phyloP scores from a whole-genome alignment of 2,888 invertebrate genomes.

The Ommatoiulus sabulosus region DNA sequence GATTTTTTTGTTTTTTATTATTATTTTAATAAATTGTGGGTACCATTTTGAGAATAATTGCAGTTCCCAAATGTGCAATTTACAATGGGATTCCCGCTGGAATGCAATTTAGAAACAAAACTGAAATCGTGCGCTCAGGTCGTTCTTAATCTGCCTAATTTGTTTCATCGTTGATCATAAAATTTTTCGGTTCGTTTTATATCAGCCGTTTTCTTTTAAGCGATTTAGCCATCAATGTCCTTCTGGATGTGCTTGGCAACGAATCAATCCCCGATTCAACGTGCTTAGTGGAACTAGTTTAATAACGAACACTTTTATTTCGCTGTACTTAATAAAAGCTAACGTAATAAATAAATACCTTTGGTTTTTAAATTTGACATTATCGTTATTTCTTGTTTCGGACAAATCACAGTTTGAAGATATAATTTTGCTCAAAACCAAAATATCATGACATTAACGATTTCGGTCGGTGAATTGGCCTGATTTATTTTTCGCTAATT shows the following conservation, averaged over 20 bases:
- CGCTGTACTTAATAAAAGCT: neutral
- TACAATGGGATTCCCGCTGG: neutral
- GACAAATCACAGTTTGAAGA: no score
- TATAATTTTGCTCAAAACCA: no score
- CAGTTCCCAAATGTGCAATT: neutral
- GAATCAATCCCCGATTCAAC: neutral
- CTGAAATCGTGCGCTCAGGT: neutral
- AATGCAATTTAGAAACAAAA: neutral
- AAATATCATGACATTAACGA: no score
- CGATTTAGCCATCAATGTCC: neutral
- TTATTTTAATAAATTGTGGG: neutral
- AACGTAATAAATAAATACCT: neutral
- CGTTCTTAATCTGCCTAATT: neutral
- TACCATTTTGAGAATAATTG: constrained; percentile 8
- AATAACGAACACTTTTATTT: neutral
- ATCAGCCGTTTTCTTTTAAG: neutral
- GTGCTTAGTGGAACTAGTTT: neutral
- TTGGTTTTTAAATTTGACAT: neutral
- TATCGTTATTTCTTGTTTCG: no score
- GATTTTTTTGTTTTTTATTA: neutral
- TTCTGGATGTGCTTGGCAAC: neutral
- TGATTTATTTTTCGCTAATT: neutral
- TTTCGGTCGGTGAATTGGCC: neutral
- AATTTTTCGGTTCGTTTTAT: neutral
- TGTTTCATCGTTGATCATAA: neutral